phyloP scores from a whole-genome alignment of 2,888 invertebrate genomes.

The Ligdia adustata region DNA sequence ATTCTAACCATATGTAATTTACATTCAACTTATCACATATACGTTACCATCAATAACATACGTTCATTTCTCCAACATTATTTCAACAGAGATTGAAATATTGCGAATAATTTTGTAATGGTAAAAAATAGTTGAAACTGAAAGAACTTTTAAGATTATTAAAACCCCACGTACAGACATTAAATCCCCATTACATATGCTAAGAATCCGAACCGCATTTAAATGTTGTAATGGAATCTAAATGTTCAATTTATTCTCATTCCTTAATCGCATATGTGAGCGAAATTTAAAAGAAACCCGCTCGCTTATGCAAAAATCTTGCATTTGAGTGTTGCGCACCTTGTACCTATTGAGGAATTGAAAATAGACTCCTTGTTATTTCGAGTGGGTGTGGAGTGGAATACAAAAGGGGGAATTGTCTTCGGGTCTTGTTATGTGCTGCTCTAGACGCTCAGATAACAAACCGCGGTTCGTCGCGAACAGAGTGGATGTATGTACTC shows the following conservation, averaged over 20 bases:
- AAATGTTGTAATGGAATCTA: constrained; percentile 36
- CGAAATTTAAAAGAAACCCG: constrained; percentile 52
- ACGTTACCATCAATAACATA: no score
- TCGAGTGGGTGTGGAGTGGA: constrained; percentile 76
- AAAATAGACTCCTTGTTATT: constrained; percentile 83
- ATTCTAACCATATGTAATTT: no score
- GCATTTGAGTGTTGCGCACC: constrained; percentile 65
- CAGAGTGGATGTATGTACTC: constrained; percentile 18
- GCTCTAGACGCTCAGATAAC: constrained; percentile 77
- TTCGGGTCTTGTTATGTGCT: constrained; percentile 73
- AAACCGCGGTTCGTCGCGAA: constrained; percentile 57
- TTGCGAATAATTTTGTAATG: background rate
- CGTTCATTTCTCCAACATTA: no score
- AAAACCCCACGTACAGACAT: background rate
- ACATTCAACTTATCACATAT: no score
- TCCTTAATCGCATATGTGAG: constrained; percentile 48
- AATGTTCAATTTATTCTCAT: constrained; percentile 42
- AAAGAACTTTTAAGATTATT: no score
- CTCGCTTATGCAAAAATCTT: constrained; percentile 65
- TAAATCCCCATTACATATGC: constrained; percentile 15
- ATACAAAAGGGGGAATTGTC: constrained; percentile 76
- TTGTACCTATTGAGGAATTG: constrained; percentile 66
- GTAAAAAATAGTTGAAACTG: background rate
- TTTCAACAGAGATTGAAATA: no score
- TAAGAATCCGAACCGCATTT: constrained; percentile 24